phyloP scores from a whole-genome alignment of 2,113 vertebrate species.

The Zapornia atra region DNA sequence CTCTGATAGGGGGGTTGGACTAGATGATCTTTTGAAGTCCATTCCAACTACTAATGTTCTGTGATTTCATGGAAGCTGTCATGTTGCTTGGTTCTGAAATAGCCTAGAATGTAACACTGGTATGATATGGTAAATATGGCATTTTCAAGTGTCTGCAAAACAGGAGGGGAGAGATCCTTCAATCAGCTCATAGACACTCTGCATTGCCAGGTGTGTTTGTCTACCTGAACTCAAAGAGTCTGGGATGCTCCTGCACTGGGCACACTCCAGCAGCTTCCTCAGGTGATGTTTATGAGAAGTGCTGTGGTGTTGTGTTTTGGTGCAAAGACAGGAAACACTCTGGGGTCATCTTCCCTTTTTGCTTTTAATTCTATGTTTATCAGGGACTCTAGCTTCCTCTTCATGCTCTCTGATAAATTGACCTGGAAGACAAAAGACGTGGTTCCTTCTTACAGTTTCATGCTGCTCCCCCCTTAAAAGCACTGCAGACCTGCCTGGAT shows the following conservation, averaged over 20 bases:
- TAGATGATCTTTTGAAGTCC: no score
- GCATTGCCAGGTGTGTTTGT: background rate
- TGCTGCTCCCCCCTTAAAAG: background rate
- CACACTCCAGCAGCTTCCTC: background rate
- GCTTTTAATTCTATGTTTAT: background rate
- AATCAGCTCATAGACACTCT: background rate
- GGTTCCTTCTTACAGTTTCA: background rate
- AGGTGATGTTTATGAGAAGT: background rate
- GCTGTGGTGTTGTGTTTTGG: background rate
- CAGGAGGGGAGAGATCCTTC: background rate
- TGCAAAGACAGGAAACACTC: background rate
- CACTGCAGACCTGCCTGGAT: background rate
- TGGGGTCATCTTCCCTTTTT: background rate
- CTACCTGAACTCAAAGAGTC: background rate
- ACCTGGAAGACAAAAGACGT: background rate
- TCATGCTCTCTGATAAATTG: background rate
- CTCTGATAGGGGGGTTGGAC: no score
- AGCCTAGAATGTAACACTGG: background rate
- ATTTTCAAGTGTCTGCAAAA: background rate
- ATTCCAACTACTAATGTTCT: no score
- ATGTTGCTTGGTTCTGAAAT: background rate
- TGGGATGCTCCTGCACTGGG: background rate
- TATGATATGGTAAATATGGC: background rate
- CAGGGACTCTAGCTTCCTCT: background rate
- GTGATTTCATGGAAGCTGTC: background rate